phyloP scores from a whole-genome alignment of 2,888 invertebrate genomes.

The Caenorhabditis imperialis region DNA sequence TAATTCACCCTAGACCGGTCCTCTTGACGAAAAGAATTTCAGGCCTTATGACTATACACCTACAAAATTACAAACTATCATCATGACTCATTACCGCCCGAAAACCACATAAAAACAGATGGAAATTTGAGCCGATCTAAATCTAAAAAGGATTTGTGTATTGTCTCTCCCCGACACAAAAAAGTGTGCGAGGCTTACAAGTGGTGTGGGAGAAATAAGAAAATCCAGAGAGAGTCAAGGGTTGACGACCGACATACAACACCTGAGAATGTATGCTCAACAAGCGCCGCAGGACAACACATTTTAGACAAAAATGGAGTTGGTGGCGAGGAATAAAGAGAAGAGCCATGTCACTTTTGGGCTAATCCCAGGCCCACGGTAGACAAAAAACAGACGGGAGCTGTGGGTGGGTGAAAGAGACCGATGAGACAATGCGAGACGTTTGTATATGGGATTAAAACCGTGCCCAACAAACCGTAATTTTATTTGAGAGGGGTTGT shows the following conservation, averaged over 20 bases:
- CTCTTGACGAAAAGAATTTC: too few species aligned
- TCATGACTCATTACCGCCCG: too few species aligned
- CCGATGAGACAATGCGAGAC: slow-evolving; percentile 17
- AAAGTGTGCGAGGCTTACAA: slow-evolving; percentile 42
- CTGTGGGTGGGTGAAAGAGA: slow-evolving; percentile 12
- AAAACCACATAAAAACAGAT: too few species aligned
- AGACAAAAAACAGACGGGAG: slow-evolving; percentile 19
- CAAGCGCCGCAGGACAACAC: slow-evolving; percentile 45
- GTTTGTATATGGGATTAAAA: slow-evolving; percentile 46
- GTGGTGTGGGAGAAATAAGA: slow-evolving; percentile 8
- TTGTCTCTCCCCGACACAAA: slow-evolving; percentile 11
- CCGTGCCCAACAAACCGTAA: slow-evolving; percentile 31
- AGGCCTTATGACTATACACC: too few species aligned
- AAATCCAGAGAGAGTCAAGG: slow-evolving; percentile 35
- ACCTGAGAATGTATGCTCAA: slow-evolving; percentile 50
- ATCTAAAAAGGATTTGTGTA: slow-evolving; percentile 21
- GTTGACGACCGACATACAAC: slow-evolving; percentile 46
- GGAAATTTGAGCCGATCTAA: not conserved
- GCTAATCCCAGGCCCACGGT: slow-evolving; percentile 40
- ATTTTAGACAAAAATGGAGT: slow-evolving; percentile 29
- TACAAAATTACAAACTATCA: too few species aligned
- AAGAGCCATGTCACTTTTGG: not conserved
- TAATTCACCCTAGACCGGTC: too few species aligned
- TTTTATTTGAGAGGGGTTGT: too few species aligned
- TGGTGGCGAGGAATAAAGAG: not conserved